These are phyloP conservation scores for Pseudorhiza aurosa DNA, from an alignment of 30 jellyfish, hydroid and myxozoan species.

Conservation along the genomic window DNA sequence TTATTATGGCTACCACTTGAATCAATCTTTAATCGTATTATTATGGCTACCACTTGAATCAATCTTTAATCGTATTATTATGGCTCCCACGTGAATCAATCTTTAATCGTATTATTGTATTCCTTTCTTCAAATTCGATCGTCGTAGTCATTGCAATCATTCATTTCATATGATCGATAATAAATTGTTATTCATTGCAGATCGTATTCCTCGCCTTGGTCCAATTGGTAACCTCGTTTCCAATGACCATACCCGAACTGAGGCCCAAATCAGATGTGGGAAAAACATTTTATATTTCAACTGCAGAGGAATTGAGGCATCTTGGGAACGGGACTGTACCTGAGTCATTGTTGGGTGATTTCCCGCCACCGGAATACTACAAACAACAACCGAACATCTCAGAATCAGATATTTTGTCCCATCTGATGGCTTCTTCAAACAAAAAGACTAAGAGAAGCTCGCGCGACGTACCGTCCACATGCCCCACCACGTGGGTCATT, in stretches of 20 bases:
- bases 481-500: constrained; percentile 59
- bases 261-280: constrained; percentile 15
- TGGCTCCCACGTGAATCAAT: no score
- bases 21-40: no score
- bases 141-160: no score
- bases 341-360: constrained; percentile 26
- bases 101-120: no score
- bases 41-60: no score
- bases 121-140: no score
- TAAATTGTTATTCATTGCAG: no score
- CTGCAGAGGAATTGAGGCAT: constrained; percentile 20
- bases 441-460: neutral
- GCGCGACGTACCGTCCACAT: constrained; percentile 25
- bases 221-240: constrained; percentile 47
- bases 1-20: no score
- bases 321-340: constrained; percentile 49
- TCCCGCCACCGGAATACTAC: constrained; percentile 60
- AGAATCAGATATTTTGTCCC: constrained; percentile 26
- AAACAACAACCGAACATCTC: neutral
- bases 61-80: no score
- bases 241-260: constrained; percentile 26
- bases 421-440: constrained; percentile 1
- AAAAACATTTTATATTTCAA: constrained; percentile 21
- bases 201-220: constrained; percentile 8
- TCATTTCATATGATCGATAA: no score